These are phyloP conservation scores for Leucophenga montana DNA, from an alignment of 2,888 invertebrate species.

Conservation along the genomic window DNA sequence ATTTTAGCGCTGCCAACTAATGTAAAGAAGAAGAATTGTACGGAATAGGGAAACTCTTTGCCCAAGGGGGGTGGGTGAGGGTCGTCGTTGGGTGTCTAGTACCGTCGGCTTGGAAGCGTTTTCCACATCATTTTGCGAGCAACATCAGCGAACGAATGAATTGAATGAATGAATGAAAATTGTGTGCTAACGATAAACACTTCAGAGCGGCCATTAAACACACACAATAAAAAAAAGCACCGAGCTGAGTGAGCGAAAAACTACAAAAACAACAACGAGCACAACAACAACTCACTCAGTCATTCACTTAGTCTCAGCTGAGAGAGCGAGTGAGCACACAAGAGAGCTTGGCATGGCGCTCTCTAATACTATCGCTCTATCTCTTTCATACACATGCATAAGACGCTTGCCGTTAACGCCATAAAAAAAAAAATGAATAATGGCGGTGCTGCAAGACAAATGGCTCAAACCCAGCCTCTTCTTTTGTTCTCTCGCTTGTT, in stretches of 20 bases:
- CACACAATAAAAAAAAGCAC: constrained; percentile 45
- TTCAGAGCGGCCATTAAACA: constrained; percentile 74
- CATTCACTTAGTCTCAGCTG: not conserved
- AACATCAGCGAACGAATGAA: constrained; percentile 35
- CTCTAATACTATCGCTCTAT: constrained; percentile 6
- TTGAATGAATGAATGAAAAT: constrained; percentile 61
- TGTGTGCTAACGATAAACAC: constrained; percentile 72
- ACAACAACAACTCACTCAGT: constrained; percentile 44
- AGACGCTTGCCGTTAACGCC: not conserved
- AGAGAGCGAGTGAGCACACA: constrained; percentile 30
- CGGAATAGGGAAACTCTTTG: not conserved
- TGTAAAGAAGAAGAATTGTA: not conserved
- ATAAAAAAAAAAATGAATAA: constrained; percentile 67
- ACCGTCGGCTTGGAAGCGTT: constrained; percentile 22
- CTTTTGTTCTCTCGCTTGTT: constrained; percentile 42
- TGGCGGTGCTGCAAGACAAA: constrained; percentile 72
- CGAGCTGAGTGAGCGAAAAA: not conserved
- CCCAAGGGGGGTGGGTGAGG: not conserved
- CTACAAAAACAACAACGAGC: constrained; percentile 33
- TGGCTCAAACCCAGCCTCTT: constrained; percentile 70
- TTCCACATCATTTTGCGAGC: constrained; percentile 48
- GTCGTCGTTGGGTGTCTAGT: not conserved
- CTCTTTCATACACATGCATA: constrained; percentile 25
- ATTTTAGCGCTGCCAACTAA: not conserved
- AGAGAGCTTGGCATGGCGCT: constrained; percentile 16